Conservation (phyloP, 2,113 vertebrate species). For the Oreochromis tanganicae region DNA sequence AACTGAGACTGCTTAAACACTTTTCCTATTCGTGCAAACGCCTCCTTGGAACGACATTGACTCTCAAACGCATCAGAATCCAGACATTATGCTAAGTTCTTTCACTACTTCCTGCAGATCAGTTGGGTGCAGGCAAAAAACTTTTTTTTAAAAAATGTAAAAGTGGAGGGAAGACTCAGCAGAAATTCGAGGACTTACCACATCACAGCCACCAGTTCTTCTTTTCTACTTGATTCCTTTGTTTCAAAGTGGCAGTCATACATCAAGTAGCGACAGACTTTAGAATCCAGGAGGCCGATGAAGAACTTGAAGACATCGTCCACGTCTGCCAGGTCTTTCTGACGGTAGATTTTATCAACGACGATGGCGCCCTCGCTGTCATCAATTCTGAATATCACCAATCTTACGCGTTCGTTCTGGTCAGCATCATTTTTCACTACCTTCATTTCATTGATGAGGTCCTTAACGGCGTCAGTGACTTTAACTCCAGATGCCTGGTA, state of each 20-base stretch:
- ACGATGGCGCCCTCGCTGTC: constrained; percentile 51
- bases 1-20: not conserved
- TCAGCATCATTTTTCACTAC: constrained; percentile 60
- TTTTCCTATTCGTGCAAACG: not conserved
- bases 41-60: not conserved
- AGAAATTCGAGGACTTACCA: constrained; percentile 66
- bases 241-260: constrained; percentile 80
- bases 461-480: constrained; percentile 65
- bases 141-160: not conserved
- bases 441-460: constrained; percentile 68
- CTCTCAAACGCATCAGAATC: not conserved
- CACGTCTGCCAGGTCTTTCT: constrained; percentile 60
- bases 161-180: not conserved
- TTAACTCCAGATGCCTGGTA: constrained; percentile 79
- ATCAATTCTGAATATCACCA: constrained; percentile 57
- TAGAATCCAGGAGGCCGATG: constrained; percentile 18
- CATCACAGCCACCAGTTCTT: constrained; percentile 80
- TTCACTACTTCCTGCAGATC: not conserved
- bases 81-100: not conserved
- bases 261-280: constrained; percentile 72
- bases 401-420: constrained; percentile 61
- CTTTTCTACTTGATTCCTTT: constrained; percentile 69
- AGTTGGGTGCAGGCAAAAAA: not conserved
- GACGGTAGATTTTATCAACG: constrained; percentile 54
- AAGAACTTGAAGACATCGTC: constrained; percentile 61